These are phyloP conservation scores for Upupa epops DNA, from an alignment of 2,113 vertebrate species.

Conservation along the genomic window DNA sequence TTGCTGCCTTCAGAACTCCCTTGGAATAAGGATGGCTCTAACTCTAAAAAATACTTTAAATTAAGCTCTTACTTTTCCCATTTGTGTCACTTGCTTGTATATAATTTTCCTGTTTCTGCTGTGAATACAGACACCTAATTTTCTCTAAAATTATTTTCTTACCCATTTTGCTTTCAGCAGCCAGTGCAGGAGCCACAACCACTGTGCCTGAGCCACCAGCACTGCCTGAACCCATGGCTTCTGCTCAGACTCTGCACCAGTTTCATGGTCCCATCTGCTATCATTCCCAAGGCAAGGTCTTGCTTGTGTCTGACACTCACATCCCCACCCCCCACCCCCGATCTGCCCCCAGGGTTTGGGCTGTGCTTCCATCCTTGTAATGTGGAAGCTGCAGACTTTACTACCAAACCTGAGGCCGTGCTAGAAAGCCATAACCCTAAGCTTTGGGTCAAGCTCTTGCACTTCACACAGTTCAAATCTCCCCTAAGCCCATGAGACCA, in stretches of 20 bases:
- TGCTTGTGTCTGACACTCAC: neutral
- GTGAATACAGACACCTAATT: neutral
- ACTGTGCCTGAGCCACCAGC: rapidly evolving
- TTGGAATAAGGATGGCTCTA: constrained; percentile 3
- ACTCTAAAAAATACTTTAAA: neutral
- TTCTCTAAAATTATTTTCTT: neutral
- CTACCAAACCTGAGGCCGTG: neutral
- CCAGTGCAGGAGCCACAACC: neutral
- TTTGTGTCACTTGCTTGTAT: neutral
- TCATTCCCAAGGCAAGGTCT: neutral
- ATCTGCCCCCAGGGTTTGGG: neutral
- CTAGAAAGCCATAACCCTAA: neutral
- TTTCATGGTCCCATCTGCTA: neutral
- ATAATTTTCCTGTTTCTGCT: neutral
- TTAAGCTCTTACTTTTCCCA: neutral
- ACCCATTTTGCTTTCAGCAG: neutral
- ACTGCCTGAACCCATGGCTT: rapidly evolving
- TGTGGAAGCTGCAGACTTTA: rapidly evolving
- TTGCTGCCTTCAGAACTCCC: neutral
- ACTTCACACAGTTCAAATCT: neutral
- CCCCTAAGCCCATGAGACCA: neutral
- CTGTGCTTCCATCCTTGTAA: neutral
- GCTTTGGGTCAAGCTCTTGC: neutral
- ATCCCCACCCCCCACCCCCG: too few species aligned
- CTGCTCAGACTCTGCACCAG: rapidly evolving